A percentile compares a stretch with the other conserved stretches of the same genome.
Conservation (phyloP, 2,888 invertebrate genomes). For the Dioctria rufipes region DNA sequence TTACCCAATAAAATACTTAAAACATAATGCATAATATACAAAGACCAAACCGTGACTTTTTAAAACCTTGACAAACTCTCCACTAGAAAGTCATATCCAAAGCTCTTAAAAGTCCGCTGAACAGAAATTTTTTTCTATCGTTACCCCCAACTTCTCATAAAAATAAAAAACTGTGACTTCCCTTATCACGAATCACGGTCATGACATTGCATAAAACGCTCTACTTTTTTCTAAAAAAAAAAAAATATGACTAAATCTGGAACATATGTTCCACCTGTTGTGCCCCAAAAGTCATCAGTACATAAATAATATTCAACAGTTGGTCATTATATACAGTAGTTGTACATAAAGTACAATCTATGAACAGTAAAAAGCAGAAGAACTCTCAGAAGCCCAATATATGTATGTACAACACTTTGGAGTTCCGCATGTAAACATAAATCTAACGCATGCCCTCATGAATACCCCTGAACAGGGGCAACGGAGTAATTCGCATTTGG, state of each 20-base stretch:
- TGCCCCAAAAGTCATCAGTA: not conserved
- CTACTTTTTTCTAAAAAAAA: slow-evolving; percentile 1
- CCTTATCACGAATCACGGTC: slow-evolving; percentile 28
- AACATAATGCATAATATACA: too few relatives aligned
- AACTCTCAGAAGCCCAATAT: not conserved
- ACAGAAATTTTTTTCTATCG: too few relatives aligned
- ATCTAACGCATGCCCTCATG: slow-evolving; percentile 37
- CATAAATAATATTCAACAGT: slow-evolving; percentile 16
- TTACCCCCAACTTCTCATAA: too few relatives aligned
- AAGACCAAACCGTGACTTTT: too few relatives aligned
- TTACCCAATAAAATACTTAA: too few relatives aligned
- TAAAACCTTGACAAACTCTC: too few relatives aligned
- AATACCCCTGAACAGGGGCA: slow-evolving; percentile 41
- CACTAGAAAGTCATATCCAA: too few relatives aligned
- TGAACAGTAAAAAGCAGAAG: not conserved
- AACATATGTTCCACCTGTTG: slow-evolving; percentile 37
- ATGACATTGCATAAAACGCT: slow-evolving; percentile 24
- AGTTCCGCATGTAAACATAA: slow-evolving; percentile 15
- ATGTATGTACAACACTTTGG: not conserved
- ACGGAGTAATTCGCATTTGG: slow-evolving; percentile 44
- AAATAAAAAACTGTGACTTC: not conserved
- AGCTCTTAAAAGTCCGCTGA: too few relatives aligned
- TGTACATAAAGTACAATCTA: too few relatives aligned
- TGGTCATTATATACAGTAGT: not conserved
- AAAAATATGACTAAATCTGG: not conserved